Conservation (phyloP, 2,797 vertebrate genomes). For the Setipinna tenuifilis region DNA sequence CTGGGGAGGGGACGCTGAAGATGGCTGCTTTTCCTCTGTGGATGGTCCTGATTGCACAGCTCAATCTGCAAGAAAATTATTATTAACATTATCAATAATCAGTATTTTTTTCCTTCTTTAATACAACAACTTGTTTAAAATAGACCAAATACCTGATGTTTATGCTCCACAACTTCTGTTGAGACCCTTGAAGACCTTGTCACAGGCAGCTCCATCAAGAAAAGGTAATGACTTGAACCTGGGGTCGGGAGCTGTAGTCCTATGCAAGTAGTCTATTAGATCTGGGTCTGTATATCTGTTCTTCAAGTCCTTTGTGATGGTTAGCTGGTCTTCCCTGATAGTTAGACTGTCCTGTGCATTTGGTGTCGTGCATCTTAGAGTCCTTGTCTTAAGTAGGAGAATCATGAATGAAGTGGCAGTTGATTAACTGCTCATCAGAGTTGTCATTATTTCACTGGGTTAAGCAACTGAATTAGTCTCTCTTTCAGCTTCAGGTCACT, state of each 20-base stretch:
- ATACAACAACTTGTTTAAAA: conserved; percentile 17
- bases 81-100: background rate
- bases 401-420: conserved; percentile 35
- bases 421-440: conserved; percentile 37
- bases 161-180: conserved; percentile 35
- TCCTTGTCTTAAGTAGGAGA: conserved; percentile 34
- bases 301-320: conserved; percentile 40
- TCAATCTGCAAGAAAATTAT: conserved; percentile 22
- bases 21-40: conserved; percentile 32
- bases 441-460: conserved; percentile 35
- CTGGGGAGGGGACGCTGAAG: conserved; percentile 31
- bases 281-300: conserved; percentile 34
- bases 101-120: background rate
- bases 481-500: conserved; percentile 30
- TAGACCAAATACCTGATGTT: conserved; percentile 23
- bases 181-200: conserved; percentile 23
- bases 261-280: conserved; percentile 36
- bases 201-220: conserved; percentile 25
- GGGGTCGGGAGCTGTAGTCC: conserved; percentile 31
- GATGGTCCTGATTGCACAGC: conserved; percentile 16
- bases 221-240: conserved; percentile 32
- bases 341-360: conserved; percentile 34
- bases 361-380: conserved; percentile 27
- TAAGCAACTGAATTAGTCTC: conserved; percentile 19
- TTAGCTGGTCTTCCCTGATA: conserved; percentile 37